Evolutionary conservation across 2,888 invertebrate species (phyloP).

Genomic region (Monopis laevigella): DNA sequence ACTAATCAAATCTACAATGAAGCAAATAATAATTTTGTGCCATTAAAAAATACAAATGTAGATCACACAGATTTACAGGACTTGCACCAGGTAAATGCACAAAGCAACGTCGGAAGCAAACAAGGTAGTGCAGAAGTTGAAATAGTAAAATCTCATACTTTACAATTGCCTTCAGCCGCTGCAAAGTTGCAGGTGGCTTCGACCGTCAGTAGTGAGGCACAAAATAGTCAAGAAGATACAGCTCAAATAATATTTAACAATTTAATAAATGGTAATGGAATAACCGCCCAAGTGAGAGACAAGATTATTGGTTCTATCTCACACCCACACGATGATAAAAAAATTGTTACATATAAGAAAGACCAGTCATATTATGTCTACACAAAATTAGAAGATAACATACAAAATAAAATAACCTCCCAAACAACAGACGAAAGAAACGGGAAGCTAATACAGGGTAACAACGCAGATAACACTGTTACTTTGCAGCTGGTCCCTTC

Average conservation of each 20-base stretch:
- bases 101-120: background rate
- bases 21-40: slow-evolving; percentile 22
- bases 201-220: background rate
- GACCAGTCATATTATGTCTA: slow-evolving; percentile 50
- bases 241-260: slow-evolving; percentile 25
- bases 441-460: slow-evolving; percentile 24
- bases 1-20: slow-evolving; percentile 43
- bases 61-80: slow-evolving; percentile 22
- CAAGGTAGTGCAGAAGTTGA: slow-evolving; percentile 31
- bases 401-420: slow-evolving; percentile 17
- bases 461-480: slow-evolving; percentile 27
- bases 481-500: slow-evolving; percentile 47
- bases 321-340: slow-evolving; percentile 47
- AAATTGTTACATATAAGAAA: slow-evolving; percentile 48
- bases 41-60: slow-evolving; percentile 17
- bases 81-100: slow-evolving; percentile 20
- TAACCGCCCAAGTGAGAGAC: slow-evolving; percentile 50
- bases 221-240: slow-evolving; percentile 30
- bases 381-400: slow-evolving; percentile 35
- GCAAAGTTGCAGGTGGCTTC: slow-evolving; percentile 32
- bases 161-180: slow-evolving; percentile 24
- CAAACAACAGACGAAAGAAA: slow-evolving; percentile 20
- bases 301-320: slow-evolving; percentile 49
- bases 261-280: slow-evolving; percentile 37
- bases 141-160: slow-evolving; percentile 36